phyloP scores from a whole-genome alignment of 2,888 invertebrate species.

The Helicoverpa assulta region DNA sequence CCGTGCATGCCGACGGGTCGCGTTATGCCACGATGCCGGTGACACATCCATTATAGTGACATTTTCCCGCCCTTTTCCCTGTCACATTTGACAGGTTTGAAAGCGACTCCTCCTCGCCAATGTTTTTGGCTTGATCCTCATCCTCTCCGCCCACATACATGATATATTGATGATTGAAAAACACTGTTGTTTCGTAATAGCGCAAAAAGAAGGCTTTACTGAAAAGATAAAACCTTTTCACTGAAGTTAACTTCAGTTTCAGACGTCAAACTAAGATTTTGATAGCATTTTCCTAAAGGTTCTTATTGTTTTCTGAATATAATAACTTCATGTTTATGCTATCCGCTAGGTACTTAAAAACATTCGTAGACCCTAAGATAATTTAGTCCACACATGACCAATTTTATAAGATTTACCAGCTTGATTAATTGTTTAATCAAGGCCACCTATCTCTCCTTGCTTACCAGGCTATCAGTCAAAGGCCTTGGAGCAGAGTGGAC shows the following conservation, averaged over 20 bases:
- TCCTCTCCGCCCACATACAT: conserved; percentile 70
- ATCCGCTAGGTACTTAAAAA: background rate
- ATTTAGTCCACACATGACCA: conserved; percentile 16
- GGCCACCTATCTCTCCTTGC: conserved; percentile 83
- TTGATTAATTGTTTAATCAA: conserved; percentile 87
- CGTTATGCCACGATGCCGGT: conserved; percentile 84
- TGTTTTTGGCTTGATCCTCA: conserved; percentile 81
- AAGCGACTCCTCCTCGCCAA: conserved; percentile 86
- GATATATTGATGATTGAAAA: conserved; percentile 70
- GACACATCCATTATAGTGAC: conserved; percentile 90
- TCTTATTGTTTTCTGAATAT: background rate
- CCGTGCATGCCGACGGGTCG: conserved; percentile 81
- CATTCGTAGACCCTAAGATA: background rate
- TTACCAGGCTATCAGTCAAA: conserved; percentile 82
- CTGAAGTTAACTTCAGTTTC: conserved; percentile 57
- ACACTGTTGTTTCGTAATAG: conserved; percentile 55
- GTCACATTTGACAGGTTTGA: conserved; percentile 89
- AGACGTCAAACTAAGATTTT: conserved; percentile 2
- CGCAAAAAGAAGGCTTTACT: conserved; percentile 49
- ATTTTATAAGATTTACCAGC: conserved; percentile 54
- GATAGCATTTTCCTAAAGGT: background rate
- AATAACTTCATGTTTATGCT: background rate
- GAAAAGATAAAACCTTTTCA: conserved; percentile 50
- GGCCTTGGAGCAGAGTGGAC: conserved; percentile 74
- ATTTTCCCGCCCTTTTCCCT: conserved; percentile 89